These are phyloP conservation scores for Thysanoteuthis rhombus DNA, from an alignment of 2,888 invertebrate genomes.

Conservation along the genomic window DNA sequence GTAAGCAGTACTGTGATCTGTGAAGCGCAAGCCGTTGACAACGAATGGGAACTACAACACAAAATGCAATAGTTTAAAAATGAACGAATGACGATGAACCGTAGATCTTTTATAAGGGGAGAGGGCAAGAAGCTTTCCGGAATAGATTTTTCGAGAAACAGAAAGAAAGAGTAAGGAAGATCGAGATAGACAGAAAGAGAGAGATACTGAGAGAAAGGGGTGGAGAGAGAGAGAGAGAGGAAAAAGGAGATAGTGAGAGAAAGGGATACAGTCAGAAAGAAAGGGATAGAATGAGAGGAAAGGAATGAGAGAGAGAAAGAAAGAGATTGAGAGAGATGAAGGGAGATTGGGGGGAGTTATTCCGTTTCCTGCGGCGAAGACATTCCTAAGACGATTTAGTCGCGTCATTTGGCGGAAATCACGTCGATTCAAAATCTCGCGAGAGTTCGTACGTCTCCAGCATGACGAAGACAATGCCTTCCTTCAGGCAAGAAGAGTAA, in stretches of 20 bases:
- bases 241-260: not conserved
- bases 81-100: too few relatives aligned
- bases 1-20: too few relatives aligned
- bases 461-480: not conserved
- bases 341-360: not conserved
- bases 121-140: not conserved
- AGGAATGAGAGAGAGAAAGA: not conserved
- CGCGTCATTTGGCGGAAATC: conserved; percentile 12
- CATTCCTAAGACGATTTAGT: not conserved
- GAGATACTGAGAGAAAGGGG: not conserved
- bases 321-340: not conserved
- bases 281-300: not conserved
- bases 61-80: too few relatives aligned
- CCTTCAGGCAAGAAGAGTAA: not conserved
- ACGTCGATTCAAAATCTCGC: not conserved
- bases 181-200: not conserved
- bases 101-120: not conserved
- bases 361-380: not conserved
- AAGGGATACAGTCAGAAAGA: not conserved
- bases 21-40: too few relatives aligned
- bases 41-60: too few relatives aligned
- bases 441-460: not conserved
- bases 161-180: not conserved
- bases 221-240: too few relatives aligned
- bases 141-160: fast-evolving